These are phyloP conservation scores for Psylliodes chrysocephalus DNA, from an alignment of 2,888 invertebrate genomes.

Conservation along the genomic window DNA sequence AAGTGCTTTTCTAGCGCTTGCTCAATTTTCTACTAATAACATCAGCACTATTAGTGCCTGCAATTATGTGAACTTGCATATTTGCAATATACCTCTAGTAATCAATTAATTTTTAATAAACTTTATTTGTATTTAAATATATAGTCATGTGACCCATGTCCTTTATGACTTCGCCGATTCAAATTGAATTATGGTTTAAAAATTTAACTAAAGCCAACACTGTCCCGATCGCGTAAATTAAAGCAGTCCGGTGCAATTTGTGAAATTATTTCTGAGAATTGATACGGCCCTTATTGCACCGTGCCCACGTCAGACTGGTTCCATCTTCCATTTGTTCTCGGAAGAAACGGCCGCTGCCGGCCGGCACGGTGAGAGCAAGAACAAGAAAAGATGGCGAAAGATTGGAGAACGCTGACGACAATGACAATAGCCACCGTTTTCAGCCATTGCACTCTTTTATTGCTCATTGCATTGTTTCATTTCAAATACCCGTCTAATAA, in stretches of 20 bases:
- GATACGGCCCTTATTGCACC: constrained; percentile 38
- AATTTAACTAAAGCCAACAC: constrained; percentile 3
- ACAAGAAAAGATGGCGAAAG: constrained; percentile 27
- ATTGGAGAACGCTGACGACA: constrained; percentile 16
- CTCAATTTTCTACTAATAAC: too few relatives aligned
- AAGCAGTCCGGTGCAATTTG: constrained; percentile 64
- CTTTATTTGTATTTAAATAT: too few relatives aligned
- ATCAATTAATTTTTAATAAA: too few relatives aligned
- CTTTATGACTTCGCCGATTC: too few relatives aligned
- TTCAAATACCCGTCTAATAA: constrained; percentile 42
- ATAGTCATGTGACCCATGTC: too few relatives aligned
- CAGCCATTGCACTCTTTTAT: background rate
- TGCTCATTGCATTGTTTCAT: constrained; percentile 39
- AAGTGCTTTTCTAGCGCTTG: too few relatives aligned
- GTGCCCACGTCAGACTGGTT: constrained; percentile 34
- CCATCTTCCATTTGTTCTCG: constrained; percentile 27
- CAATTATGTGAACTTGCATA: too few relatives aligned
- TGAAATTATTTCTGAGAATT: constrained; percentile 65
- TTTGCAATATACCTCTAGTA: too few relatives aligned
- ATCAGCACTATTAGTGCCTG: too few relatives aligned
- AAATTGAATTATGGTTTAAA: too few relatives aligned
- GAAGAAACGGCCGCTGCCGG: too few relatives aligned
- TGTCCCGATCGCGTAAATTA: constrained; percentile 53
- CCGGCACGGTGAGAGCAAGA: constrained; percentile 9
- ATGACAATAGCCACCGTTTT: constrained; percentile 35